A percentile compares a stretch with the other conserved stretches of the same genome.
Evolutionary conservation across 2,888 invertebrate genomes (phyloP).

Genomic region (Hymenopus coronatus): DNA sequence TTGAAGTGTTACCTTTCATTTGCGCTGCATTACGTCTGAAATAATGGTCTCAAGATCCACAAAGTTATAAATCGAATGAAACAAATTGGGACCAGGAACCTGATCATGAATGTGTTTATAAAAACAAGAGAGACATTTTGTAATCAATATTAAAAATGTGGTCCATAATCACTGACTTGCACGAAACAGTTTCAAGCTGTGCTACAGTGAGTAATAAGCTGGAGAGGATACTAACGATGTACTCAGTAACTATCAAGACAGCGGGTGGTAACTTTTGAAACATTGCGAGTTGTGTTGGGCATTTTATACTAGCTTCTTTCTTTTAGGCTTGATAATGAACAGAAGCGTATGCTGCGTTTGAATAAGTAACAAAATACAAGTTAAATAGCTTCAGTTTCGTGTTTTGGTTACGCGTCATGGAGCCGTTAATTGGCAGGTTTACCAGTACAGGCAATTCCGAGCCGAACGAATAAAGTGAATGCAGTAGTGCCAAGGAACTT

Average conservation of each 20-base stretch:
- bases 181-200: not conserved
- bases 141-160: not conserved
- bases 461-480: too few relatives aligned
- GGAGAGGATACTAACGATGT: not conserved
- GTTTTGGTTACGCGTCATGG: not conserved
- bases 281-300: not conserved
- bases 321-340: not conserved
- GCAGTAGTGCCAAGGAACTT: too few relatives aligned
- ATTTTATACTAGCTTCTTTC: not conserved
- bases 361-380: not conserved
- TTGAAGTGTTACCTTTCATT: too few relatives aligned
- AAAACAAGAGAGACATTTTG: not conserved
- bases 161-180: not conserved
- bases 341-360: not conserved
- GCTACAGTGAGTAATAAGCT: not conserved
- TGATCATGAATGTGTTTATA: not conserved
- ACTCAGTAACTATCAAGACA: not conserved
- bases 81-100: too few relatives aligned
- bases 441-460: too few relatives aligned
- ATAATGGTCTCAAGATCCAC: too few relatives aligned
- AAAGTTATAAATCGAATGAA: too few relatives aligned
- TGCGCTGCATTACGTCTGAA: too few relatives aligned
- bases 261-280: not conserved
- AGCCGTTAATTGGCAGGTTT: too few relatives aligned
- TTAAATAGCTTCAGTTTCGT: not conserved